These are phyloP conservation scores for Isaurus tuberculatus DNA, from an alignment of 92 coral and sea anemone species.

Conservation along the genomic window DNA sequence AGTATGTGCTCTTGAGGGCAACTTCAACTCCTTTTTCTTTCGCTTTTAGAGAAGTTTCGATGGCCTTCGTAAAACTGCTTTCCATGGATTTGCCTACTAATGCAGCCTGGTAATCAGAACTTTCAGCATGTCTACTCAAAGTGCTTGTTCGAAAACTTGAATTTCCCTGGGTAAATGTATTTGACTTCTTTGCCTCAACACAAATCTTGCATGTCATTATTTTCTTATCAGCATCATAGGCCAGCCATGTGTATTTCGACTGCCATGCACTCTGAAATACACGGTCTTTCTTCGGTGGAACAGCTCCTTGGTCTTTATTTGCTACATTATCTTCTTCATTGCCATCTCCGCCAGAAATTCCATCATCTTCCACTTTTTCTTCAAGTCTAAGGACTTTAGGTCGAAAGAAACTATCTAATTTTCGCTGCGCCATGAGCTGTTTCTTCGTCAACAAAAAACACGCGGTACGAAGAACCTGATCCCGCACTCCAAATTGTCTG, in stretches of 20 bases:
- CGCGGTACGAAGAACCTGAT: too few species aligned
- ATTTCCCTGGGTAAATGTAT: conserved; percentile 48
- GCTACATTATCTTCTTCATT: not conserved
- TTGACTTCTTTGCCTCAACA: conserved; percentile 23
- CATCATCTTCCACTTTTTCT: not conserved
- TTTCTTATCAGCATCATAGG: conserved; percentile 33
- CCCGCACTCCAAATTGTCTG: too few species aligned
- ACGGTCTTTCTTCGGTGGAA: too few species aligned
- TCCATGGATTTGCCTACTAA: conserved; percentile 24
- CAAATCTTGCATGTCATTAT: conserved; percentile 40
- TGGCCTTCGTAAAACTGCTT: conserved; percentile 40
- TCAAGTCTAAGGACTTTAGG: too few species aligned
- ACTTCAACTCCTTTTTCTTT: conserved; percentile 47
- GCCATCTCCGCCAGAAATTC: too few species aligned
- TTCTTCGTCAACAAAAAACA: too few species aligned
- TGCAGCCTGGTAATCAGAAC: conserved; percentile 44
- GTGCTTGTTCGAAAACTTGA: conserved; percentile 47
- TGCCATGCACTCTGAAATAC: not conserved
- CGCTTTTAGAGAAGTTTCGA: conserved; percentile 28
- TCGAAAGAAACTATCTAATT: too few species aligned
- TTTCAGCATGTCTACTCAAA: conserved; percentile 34
- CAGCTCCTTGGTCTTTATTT: too few species aligned
- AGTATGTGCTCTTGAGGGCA: conserved; percentile 42
- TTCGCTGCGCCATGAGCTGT: too few species aligned
- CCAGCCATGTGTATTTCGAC: conserved; percentile 13